phyloP scores from a whole-genome alignment of 2,113 vertebrate genomes.

The Typhlomys cinereus region DNA sequence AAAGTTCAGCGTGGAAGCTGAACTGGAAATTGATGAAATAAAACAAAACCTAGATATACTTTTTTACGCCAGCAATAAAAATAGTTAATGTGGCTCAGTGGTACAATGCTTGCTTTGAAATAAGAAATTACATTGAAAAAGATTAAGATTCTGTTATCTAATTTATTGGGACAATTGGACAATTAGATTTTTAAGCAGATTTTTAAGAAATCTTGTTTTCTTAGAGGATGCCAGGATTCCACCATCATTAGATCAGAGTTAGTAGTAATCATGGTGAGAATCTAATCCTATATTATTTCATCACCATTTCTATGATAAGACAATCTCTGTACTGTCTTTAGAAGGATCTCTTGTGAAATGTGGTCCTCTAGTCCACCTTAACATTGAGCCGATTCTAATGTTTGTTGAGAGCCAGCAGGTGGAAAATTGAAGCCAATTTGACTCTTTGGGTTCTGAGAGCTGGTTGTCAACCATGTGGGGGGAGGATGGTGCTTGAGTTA shows the following conservation, averaged over 20 bases:
- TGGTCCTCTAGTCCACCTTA: neutral
- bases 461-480: neutral
- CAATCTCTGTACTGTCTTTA: neutral
- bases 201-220: neutral
- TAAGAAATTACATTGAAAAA: neutral
- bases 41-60: neutral
- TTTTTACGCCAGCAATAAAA: constrained; percentile 12
- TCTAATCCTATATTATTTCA: neutral
- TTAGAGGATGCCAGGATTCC: neutral
- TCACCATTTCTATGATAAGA: neutral
- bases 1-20: constrained; percentile 46
- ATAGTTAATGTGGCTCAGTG: neutral
- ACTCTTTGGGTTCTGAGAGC: neutral
- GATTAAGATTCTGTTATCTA: neutral
- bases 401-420: neutral
- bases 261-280: neutral
- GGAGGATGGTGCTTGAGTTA: neutral
- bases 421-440: neutral
- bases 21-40: neutral
- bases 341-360: neutral
- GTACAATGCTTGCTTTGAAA: neutral
- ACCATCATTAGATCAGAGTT: neutral
- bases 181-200: neutral
- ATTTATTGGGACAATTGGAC: neutral
- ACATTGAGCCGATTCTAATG: neutral